A percentile compares a stretch with the other conserved stretches of the same genome.
Conservation (phyloP, 2,113 vertebrate genomes). For the Notothenia coriiceps region DNA sequence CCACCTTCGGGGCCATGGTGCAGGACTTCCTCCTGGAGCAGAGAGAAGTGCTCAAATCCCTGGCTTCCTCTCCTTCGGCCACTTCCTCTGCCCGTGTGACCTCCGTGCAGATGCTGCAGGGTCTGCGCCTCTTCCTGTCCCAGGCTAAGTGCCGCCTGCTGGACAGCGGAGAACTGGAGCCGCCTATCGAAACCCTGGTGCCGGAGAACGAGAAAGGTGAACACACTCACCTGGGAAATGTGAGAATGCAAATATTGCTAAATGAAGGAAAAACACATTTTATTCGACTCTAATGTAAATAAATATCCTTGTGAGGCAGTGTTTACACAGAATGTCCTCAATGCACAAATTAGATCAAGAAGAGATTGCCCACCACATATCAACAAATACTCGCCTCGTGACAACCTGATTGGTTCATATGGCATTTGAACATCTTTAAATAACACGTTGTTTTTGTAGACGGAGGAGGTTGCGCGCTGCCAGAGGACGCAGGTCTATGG, state of each 20-base stretch:
- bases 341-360: not conserved
- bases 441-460: not conserved
- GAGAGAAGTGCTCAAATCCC: slow-evolving; percentile 75
- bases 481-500: slow-evolving; percentile 64
- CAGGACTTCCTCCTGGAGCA: slow-evolving; percentile 88
- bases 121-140: slow-evolving; percentile 85
- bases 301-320: not conserved
- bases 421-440: no score
- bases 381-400: not conserved
- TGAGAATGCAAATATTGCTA: no score
- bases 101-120: slow-evolving; percentile 83
- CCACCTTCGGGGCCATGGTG: slow-evolving; percentile 85
- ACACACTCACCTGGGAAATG: not conserved
- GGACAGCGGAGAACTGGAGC: slow-evolving; percentile 82
- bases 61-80: slow-evolving; percentile 50
- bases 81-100: slow-evolving; percentile 41
- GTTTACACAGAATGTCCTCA: not conserved
- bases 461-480: slow-evolving; percentile 35
- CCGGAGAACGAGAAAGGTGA: slow-evolving; percentile 87
- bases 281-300: not conserved
- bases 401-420: not conserved
- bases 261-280: not conserved
- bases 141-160: slow-evolving; percentile 83
- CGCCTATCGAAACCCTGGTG: slow-evolving; percentile 84
- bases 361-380: not conserved